These are phyloP conservation scores for Aptenodytes patagonicus DNA, from an alignment of 2,113 vertebrate species.

Conservation along the genomic window DNA sequence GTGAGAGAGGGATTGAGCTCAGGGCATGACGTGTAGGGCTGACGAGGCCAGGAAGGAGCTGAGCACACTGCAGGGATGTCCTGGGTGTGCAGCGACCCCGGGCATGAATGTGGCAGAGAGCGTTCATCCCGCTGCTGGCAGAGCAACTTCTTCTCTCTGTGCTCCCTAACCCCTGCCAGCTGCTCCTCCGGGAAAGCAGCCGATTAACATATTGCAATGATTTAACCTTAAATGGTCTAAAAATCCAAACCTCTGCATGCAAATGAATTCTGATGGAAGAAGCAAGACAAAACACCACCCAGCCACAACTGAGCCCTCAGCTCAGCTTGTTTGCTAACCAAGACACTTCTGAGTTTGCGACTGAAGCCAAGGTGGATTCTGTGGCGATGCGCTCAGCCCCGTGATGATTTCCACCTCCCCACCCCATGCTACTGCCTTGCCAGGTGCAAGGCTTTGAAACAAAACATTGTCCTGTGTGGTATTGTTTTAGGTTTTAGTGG, in stretches of 20 bases:
- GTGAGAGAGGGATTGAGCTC: neutral
- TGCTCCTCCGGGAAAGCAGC: neutral
- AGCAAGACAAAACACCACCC: neutral
- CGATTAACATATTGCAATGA: conserved; percentile 13
- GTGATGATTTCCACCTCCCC: rapidly evolving
- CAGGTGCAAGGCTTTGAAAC: neutral
- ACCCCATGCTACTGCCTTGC: neutral
- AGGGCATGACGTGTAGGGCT: rapidly evolving
- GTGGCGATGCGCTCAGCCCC: neutral
- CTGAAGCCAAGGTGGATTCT: neutral
- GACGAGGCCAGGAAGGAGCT: neutral
- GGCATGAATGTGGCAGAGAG: neutral
- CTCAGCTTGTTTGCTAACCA: neutral
- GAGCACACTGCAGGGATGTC: neutral
- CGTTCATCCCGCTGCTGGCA: neutral
- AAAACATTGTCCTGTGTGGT: neutral
- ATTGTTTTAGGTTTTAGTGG: neutral
- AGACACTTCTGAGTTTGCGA: neutral
- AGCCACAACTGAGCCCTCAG: neutral
- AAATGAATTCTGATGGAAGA: conserved; percentile 5
- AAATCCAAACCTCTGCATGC: neutral
- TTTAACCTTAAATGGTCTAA: conserved; percentile 56
- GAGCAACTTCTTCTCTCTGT: neutral
- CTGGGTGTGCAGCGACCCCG: neutral
- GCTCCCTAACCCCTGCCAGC: neutral